phyloP scores from a whole-genome alignment of 2,113 vertebrate genomes.

The Passer domesticus region DNA sequence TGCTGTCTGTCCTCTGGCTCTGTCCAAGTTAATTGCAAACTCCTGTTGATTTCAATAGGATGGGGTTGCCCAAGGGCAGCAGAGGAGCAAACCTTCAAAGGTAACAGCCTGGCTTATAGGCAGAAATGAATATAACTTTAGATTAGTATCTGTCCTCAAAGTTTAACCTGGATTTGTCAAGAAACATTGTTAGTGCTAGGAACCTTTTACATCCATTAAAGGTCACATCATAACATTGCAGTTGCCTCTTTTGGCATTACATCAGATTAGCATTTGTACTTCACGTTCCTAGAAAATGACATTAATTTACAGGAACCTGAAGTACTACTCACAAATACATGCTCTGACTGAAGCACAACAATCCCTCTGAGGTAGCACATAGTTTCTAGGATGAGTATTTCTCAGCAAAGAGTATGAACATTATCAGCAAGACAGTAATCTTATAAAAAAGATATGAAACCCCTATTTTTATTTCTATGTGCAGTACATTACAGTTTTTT shows the following conservation, averaged over 20 bases:
- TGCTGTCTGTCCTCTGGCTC: neutral
- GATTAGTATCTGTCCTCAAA: neutral
- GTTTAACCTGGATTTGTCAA: neutral
- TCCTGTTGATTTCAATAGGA: conserved; percentile 10
- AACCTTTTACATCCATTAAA: neutral
- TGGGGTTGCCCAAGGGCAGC: neutral
- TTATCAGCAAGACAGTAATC: neutral
- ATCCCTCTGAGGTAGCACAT: neutral
- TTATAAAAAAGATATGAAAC: neutral
- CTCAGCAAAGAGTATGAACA: neutral
- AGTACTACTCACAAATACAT: neutral
- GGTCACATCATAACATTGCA: neutral
- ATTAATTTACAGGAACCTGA: neutral
- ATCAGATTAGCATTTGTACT: neutral
- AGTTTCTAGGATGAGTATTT: neutral
- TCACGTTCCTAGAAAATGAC: neutral
- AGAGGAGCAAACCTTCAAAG: neutral
- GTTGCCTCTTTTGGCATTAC: neutral
- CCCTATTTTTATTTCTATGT: neutral
- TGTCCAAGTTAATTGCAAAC: neutral
- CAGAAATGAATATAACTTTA: neutral
- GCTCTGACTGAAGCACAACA: neutral
- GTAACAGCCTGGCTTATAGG: neutral
- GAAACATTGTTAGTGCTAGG: neutral
- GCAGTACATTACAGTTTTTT: neutral